Evolutionary conservation across 2,888 invertebrate species (phyloP), one percentile per base, ranked within the genome.

Genomic region (Lottia scabra): DNA sequence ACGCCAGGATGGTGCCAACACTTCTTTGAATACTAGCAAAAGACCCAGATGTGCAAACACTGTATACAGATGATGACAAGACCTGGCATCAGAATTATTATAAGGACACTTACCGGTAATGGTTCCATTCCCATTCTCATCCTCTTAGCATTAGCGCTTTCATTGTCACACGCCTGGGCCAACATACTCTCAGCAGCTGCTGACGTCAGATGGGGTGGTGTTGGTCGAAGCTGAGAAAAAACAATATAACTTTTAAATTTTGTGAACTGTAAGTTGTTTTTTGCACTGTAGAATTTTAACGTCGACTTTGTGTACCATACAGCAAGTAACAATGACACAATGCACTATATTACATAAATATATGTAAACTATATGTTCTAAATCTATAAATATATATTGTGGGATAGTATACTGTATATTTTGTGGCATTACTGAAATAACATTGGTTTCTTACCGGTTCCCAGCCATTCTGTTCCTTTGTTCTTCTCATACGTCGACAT

Each of bases 51-150:
- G 30, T 30, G 30, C 6, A 46, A 10, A 15, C 23, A 44, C 38
- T 6, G 27, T 13, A 5, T 19, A 27, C 13, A 67, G 19, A 44
- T 13, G 45, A 67, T 19, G 13, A 30, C 19, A 13, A 13, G n/a
- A 30, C 8, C 43, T 66, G 23, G n/a, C 2, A 19, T 38, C 8
- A 12, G 44, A n/a, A n/a, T n/a, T n/a, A n/a, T n/a, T n/a, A n/a
- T n/a, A n/a, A 67, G 19, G 38, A 15, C 26, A 78, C 86, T 81
- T 76, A 88, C 89, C 68, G 89, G 87, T 63, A 88, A 80, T 64
- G 98, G 98, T 89, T 98, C 98, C 83, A 98, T 92, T 67, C 98
- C 98, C 88, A 97, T 93, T 81, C 97, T 93, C 97, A 98, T 98
- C 87, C 97, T 93, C 91, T 98, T 98, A 75, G 97, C 98, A 91